These are phyloP conservation scores for Diachrysia chrysitis DNA, from an alignment of 2,888 invertebrate genomes.

Conservation along the genomic window DNA sequence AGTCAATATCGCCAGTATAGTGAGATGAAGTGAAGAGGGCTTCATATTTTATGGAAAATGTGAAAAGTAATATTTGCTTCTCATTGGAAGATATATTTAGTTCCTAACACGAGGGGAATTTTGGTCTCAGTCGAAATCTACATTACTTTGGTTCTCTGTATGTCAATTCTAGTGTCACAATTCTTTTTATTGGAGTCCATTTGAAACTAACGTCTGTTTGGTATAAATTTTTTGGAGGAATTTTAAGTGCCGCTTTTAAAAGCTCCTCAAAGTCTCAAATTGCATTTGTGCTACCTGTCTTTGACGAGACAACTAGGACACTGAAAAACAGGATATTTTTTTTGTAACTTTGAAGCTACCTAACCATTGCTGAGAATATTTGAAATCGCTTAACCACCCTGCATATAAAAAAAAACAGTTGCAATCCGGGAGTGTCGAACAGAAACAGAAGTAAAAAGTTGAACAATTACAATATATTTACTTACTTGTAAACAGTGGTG, in stretches of 20 bases:
- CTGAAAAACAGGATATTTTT: background rate
- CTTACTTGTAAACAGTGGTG: no score
- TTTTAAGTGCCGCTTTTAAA: slow-evolving; percentile 5
- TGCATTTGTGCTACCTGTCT: slow-evolving; percentile 7
- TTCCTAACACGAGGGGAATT: slow-evolving; percentile 5
- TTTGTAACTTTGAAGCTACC: background rate
- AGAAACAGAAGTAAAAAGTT: no score
- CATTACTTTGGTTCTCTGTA: slow-evolving; percentile 1
- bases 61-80: slow-evolving; percentile 9
- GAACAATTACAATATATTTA: no score
- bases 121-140: slow-evolving; percentile 7
- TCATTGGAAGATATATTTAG: slow-evolving; percentile 1
- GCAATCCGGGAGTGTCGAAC: no score
- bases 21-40: slow-evolving; percentile 8
- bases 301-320: background rate
- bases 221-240: slow-evolving; percentile 8
- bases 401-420: no score
- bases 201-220: slow-evolving; percentile 11
- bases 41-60: slow-evolving; percentile 23
- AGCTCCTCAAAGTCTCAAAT: slow-evolving; percentile 10
- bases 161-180: slow-evolving; percentile 31
- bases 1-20: slow-evolving; percentile 24
- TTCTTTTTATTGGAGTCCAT: slow-evolving; percentile 31
- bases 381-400: background rate
- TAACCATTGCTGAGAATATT: background rate